Base-by-base conservation (phyloP, 2,888 invertebrate genomes). In the Andrena hattorfiana region DNA sequence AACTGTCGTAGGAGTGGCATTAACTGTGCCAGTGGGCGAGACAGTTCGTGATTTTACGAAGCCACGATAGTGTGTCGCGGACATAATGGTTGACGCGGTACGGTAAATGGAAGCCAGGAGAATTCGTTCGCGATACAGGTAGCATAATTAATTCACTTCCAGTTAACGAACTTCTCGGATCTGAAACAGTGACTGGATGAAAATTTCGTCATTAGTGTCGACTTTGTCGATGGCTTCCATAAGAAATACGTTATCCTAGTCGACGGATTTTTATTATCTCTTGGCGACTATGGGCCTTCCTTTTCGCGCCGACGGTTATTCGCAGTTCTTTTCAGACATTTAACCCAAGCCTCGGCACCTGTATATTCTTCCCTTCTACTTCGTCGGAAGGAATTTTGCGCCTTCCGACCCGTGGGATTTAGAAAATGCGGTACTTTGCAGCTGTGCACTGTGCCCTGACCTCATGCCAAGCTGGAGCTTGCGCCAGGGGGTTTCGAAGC, bases 391-490 rank as follows among this genome's bases (percentile, higher is more conserved):
- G 79, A 86, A 87, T 90, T 85, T 88, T 80, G 78, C 77, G 72
- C 73, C 73, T 85, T 86, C 71, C 84, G 85, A 83, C 82, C 81
- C 69, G 66, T 74, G 84, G 87, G 85, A 89, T 90, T 89, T 88
- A 81, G 88, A 86, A 90, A 90, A 89, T 90, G 86, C 87, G 83
- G 84, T 87, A 77, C 87, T 85, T 88, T 83, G 86, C 87, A 87
- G 85, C 85, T 81, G 78, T 84, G 76, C 86, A 71, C 81, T 84
- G 84, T 87, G 83, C 70, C 68, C 54, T 79, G 48, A 70, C 77
- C 78, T 71, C 71, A 75, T 74, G 70, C 77, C 49, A 85, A 81
- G 77, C 56, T 70, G 63, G 81, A 81, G 72, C 75, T 87, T 73
- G 70, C 81, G 75, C 75, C 67, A 69, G 66, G 35, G 49, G 80